These are phyloP conservation scores for Ceyx margarethae DNA, from an alignment of 2,113 vertebrate genomes.

Conservation along the genomic window DNA sequence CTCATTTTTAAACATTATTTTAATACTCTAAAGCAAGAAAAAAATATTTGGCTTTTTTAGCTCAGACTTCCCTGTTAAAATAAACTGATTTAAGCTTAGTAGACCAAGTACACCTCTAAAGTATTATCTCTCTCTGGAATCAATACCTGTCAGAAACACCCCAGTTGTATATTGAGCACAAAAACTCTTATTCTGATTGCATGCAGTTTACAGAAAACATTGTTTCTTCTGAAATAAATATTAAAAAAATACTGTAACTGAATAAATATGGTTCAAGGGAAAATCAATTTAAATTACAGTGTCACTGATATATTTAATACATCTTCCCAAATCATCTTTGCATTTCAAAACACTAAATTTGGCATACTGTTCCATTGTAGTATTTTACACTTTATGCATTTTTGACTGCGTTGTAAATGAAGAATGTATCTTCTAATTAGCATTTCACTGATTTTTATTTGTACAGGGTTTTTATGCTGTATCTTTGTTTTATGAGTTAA, in stretches of 20 bases:
- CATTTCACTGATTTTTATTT: constrained; percentile 2
- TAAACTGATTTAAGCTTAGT: not conserved
- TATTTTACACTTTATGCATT: not conserved
- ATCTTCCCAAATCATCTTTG: not conserved
- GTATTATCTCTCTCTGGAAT: not conserved
- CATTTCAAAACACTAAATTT: not conserved
- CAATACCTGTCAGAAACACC: not conserved
- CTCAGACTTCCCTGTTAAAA: not conserved
- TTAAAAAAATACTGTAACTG: not conserved
- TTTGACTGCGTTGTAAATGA: not conserved
- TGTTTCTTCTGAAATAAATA: not conserved
- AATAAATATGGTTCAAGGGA: not conserved
- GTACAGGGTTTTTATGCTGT: not conserved
- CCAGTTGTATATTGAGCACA: not conserved
- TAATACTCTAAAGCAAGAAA: not conserved
- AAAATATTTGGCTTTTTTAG: not conserved
- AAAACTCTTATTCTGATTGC: not conserved
- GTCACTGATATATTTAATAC: not conserved
- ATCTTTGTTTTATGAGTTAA: not conserved
- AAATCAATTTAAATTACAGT: not conserved
- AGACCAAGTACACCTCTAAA: not conserved
- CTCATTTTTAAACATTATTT: constrained; percentile 6
- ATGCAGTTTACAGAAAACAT: not conserved
- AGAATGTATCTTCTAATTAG: not conserved
- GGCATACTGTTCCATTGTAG: not conserved